Base-by-base conservation (phyloP, 1,140 invertebrate species). In the Chlorops oryzae region DNA sequence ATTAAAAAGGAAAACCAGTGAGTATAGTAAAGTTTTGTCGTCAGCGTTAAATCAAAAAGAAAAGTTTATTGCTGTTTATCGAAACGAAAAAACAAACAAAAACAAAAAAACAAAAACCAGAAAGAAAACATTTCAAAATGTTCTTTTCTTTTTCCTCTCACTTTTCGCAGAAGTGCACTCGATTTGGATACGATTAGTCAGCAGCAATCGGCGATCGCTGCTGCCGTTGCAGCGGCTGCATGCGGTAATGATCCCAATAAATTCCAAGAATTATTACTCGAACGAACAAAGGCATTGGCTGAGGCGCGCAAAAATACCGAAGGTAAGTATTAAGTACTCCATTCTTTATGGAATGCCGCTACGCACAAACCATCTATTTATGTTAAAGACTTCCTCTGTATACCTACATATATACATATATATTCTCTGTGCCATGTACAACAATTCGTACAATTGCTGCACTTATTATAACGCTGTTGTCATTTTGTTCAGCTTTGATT, bases 191-290 rank as follows among this genome's bases (percentile, higher is more conserved):
- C 63, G 47, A 67, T 70, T 27, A 70, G 65, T 51, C 65, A 64
- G 43, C 65, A 64, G 43, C 62, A 70, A 50, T 61, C 63, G 52
- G 63, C 65, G 2, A 59, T 69, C 2, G 66, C 66, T 9, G 67
- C 62, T 13, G 67, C 67, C 21, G 67, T 62, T 23, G 65, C 65
- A 48, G 67, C 67, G 15, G 67, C 62, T 22, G 54, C 50, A 53
- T 68, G 62, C 56, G 67, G 59, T 56, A 70, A 70, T 32, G 66
- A 70, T 54, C 81, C 75, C 63, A 89, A 88, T 71, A 82, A 86
- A 49, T 77, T 90, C 52, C 87, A 90, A 72, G 79, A 85, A 53
- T 75, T 90, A 56, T 75, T 88, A 17, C 73, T 90, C 65, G 88
- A 90, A 70, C 82, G 88, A 59, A 83, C 83, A 55, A 88, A 88